These are phyloP conservation scores for Nasonovia ribisnigri DNA, from an alignment of 2,888 invertebrate genomes.

Conservation along the genomic window DNA sequence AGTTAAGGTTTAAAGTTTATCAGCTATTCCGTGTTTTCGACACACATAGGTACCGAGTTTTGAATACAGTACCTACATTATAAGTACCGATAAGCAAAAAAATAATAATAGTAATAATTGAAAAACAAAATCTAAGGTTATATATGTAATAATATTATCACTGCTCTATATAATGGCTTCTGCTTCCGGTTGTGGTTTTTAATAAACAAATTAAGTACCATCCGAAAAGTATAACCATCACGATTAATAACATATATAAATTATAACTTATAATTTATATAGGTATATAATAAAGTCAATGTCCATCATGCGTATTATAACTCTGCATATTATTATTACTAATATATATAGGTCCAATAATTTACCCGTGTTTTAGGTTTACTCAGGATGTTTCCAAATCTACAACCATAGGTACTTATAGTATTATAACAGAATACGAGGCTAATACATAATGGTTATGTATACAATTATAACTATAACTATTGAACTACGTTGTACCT, in stretches of 20 bases:
- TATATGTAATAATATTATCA: not conserved
- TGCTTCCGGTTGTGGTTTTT: not conserved
- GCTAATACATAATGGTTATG: not conserved
- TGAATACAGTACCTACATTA: not conserved
- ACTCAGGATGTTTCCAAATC: not conserved
- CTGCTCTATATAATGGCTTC: not conserved
- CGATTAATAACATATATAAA: too few species aligned
- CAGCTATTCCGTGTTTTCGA: too few species aligned
- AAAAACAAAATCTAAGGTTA: not conserved
- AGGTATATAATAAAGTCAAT: too few species aligned
- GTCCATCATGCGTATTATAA: too few species aligned
- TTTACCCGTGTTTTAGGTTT: not conserved
- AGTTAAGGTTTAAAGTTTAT: too few species aligned
- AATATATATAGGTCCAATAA: not conserved
- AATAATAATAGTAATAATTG: not conserved
- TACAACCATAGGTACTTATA: not conserved
- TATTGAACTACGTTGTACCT: not conserved
- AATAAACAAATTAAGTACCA: too few species aligned
- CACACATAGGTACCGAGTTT: not conserved
- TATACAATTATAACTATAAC: not conserved
- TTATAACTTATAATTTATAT: not conserved
- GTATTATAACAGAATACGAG: not conserved
- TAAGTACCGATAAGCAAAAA: not conserved
- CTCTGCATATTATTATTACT: too few species aligned
- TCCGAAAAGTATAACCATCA: too few species aligned